These are phyloP conservation scores for Orbicella faveolata DNA, from an alignment of 64 coral and sea anemone genomes.

Conservation along the genomic window DNA sequence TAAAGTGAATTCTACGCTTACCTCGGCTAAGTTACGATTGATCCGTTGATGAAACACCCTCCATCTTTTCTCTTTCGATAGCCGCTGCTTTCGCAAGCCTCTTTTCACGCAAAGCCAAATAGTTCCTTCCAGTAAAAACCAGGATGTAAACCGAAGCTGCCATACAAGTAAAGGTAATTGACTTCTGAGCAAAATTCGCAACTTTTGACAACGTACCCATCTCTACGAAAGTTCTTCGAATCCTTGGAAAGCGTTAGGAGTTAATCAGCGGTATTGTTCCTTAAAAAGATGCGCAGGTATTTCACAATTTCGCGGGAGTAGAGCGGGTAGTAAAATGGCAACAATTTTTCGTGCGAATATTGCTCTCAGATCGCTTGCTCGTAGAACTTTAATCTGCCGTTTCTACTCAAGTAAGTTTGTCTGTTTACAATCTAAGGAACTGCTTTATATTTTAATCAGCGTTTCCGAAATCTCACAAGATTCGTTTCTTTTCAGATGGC, in stretches of 20 bases:
- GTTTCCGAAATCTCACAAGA: background rate
- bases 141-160: conserved; percentile 57
- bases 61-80: conserved; percentile 12
- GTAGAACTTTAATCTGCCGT: conserved; percentile 27
- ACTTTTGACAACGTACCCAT: conserved; percentile 53
- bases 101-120: conserved; percentile 59
- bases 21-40: background rate
- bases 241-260: background rate
- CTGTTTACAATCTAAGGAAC: background rate
- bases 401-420: conserved; percentile 57
- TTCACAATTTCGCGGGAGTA: background rate
- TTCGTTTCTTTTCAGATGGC: conserved; percentile 10
- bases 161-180: conserved; percentile 74
- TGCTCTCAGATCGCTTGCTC: background rate
- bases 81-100: conserved; percentile 53
- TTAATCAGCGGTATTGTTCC: background rate
- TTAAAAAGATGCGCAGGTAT: background rate
- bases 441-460: background rate
- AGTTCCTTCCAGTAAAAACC: conserved; percentile 44
- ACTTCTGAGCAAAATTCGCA: conserved; percentile 77
- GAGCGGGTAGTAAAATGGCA: conserved; percentile 47
- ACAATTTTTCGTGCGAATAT: conserved; percentile 17
- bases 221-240: too few species aligned
- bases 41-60: background rate
- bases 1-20: too few species aligned